These are phyloP conservation scores for Lepas anatifera DNA, from an alignment of 2,888 invertebrate genomes.

Conservation along the genomic window DNA sequence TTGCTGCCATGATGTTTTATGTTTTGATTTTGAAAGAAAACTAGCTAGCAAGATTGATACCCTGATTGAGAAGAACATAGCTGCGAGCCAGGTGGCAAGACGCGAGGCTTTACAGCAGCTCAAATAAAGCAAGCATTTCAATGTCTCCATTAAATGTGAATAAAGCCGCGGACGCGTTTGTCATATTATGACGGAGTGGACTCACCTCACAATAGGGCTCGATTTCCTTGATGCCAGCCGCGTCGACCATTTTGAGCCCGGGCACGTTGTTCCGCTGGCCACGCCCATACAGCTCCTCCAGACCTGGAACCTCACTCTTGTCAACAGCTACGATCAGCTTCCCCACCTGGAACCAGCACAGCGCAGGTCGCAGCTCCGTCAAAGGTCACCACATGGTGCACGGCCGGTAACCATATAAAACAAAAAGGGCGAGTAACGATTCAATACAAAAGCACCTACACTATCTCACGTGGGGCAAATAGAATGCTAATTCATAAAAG, in stretches of 20 bases:
- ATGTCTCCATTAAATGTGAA: too few species aligned
- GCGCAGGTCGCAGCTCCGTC: not conserved
- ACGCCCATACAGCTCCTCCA: slow-evolving; percentile 65
- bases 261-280: slow-evolving; percentile 74
- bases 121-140: not conserved
- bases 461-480: not conserved
- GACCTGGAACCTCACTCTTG: slow-evolving; percentile 51
- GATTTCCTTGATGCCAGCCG: slow-evolving; percentile 57
- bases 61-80: too few species aligned
- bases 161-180: too few species aligned
- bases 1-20: too few species aligned
- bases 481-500: not conserved
- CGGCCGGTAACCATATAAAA: not conserved
- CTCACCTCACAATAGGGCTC: slow-evolving; percentile 70
- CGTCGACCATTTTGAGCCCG: slow-evolving; percentile 63
- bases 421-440: too few species aligned
- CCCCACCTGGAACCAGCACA: slow-evolving; percentile 46
- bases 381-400: not conserved
- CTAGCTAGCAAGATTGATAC: not conserved
- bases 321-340: slow-evolving; percentile 87
- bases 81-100: too few species aligned
- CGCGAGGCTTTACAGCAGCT: not conserved
- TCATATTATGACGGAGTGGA: slow-evolving; percentile 13
- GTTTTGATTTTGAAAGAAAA: not conserved
- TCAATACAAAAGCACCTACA: not conserved